phyloP scores from a whole-genome alignment of 2,888 invertebrate genomes.

The Gastracanthus pulcherrimus region DNA sequence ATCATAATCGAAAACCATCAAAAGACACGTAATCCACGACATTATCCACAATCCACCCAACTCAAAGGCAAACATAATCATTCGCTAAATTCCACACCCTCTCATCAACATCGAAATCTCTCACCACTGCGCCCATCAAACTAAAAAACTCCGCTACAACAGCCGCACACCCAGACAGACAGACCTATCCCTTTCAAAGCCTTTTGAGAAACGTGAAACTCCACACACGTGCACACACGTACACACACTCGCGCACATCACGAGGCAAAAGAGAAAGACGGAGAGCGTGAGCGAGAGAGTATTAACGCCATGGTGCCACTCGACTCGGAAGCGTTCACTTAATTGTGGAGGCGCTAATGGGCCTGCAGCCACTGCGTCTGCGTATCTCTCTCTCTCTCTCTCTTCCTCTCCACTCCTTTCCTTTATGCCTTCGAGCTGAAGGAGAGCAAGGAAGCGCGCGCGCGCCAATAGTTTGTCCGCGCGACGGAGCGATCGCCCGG shows the following conservation, averaged over 20 bases:
- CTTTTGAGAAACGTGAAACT: slow-evolving; percentile 52
- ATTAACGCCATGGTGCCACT: slow-evolving; percentile 11
- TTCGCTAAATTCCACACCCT: neutral
- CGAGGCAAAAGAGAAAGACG: too few species aligned
- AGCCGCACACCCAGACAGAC: neutral
- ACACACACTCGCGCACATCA: neutral
- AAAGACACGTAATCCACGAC: too few species aligned
- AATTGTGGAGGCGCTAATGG: slow-evolving; percentile 72
- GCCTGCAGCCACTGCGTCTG: too few species aligned
- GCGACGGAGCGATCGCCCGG: slow-evolving; percentile 15
- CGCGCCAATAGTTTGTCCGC: slow-evolving; percentile 18
- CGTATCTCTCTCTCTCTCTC: slow-evolving; percentile 26
- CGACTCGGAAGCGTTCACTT: slow-evolving; percentile 66
- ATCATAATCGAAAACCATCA: too few species aligned
- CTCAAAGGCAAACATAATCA: neutral
- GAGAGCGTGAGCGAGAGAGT: neutral
- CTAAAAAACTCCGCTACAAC: neutral
- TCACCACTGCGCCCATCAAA: too few species aligned
- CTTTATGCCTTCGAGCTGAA: neutral
- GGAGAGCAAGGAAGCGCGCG: neutral
- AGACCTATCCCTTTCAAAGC: slow-evolving; percentile 49
- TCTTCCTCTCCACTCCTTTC: slow-evolving; percentile 45
- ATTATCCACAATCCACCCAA: neutral
- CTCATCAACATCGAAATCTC: neutral
- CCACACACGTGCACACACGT: neutral